phyloP scores from a whole-genome alignment of 2,113 vertebrate species.

The Gasterosteus aculeatus region DNA sequence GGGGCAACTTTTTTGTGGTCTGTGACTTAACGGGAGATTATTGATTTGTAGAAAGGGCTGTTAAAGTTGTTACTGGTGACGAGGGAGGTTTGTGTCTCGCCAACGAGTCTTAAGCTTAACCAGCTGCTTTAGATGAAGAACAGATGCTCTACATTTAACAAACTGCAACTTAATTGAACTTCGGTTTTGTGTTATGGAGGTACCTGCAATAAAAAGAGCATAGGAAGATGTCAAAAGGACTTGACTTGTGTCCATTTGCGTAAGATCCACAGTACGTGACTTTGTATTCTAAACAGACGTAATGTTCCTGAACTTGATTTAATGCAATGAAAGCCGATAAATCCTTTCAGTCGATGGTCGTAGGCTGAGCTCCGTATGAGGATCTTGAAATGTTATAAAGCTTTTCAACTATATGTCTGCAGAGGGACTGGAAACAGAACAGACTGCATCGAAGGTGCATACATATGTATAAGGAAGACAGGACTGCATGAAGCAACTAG shows the following conservation, averaged over 20 bases:
- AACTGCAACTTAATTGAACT: neutral
- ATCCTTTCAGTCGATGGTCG: neutral
- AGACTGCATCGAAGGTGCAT: neutral
- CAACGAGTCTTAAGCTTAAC: neutral
- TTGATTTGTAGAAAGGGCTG: neutral
- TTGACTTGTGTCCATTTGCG: neutral
- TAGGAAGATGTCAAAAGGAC: neutral
- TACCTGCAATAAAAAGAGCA: neutral
- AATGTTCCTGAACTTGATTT: neutral
- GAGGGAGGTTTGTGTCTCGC: neutral
- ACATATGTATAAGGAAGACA: neutral
- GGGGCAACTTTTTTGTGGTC: neutral
- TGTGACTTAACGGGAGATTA: neutral
- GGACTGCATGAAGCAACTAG: constrained; percentile 16
- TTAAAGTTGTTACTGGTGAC: neutral
- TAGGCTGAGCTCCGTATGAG: neutral
- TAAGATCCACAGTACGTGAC: neutral
- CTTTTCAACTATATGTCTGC: neutral
- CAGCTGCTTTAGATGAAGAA: neutral
- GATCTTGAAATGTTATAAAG: neutral
- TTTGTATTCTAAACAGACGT: neutral
- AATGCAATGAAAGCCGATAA: neutral
- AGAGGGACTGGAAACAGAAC: neutral
- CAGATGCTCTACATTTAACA: neutral
- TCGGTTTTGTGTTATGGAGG: neutral